Evolutionary conservation across 2,888 invertebrate species (phyloP), one percentile per base, ranked within the genome.

Genomic region (Bruchidius siliquastri): DNA sequence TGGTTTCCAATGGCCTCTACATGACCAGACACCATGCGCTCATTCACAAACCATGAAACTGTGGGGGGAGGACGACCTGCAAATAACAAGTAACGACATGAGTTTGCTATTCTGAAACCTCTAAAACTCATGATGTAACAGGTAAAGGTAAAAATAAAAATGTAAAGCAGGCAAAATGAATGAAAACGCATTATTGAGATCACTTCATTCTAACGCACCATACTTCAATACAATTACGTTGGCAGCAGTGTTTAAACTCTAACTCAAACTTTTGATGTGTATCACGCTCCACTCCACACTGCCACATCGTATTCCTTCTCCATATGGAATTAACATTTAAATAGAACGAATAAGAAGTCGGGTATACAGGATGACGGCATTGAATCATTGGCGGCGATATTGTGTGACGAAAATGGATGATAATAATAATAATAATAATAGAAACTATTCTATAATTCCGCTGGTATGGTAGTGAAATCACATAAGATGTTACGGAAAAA

Each of bases 11-110:
- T 91, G 78, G 90, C 90, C 80, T 91, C 91, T 32, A 92, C 91
- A 76, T 91, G 90, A 79, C 92, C 93, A 79, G 94, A 93, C 66
- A 92, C 90, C 30, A 94, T 87, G 79, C 91, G 90, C 73, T 91
- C 91, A 81, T 92, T 91, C 82, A 93, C 91, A 82, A 94, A 90
- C 95, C 95, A 95, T 78, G 92, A 92, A n/a, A 95, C 93, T n/a
- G 91, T 92, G 6, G 95, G 95, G 20, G 92, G 91, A 69, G 95
- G 95, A 69, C 94, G 93, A 76, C 95, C 95, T 95, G 88, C 0
- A 83, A 83, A 75, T 21, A 74, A 74, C 10, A 69, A 68, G n/a
- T 21, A 71, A 20, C n/a, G n/a, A n/a, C n/a, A n/a, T n/a, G n/a
- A n/a, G n/a, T n/a, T n/a, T n/a, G n/a, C n/a, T n/a, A n/a, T n/a